Evolutionary conservation across 2,113 vertebrate species (phyloP).

Genomic region (Saguinus midas): DNA sequence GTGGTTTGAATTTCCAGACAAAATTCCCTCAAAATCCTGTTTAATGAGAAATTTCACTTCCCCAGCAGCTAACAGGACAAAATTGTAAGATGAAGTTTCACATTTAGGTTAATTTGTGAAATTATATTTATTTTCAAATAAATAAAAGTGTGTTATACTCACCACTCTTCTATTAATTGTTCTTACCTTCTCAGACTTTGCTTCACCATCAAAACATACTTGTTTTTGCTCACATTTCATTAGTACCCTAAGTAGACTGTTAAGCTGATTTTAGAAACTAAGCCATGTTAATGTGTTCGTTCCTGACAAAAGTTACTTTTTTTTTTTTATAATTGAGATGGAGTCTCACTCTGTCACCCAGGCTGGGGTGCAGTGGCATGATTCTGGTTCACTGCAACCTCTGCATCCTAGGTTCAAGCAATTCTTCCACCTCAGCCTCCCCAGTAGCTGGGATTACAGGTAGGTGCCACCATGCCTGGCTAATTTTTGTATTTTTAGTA

Average conservation of each 20-base stretch:
- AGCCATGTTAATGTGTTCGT: background rate
- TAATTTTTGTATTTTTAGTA: no score
- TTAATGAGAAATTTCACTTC: slow-evolving; percentile 30
- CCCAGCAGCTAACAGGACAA: background rate
- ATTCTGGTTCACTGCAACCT: no score
- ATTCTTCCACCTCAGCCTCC: no score
- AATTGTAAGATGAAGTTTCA: background rate
- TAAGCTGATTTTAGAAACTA: background rate
- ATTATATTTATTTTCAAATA: background rate
- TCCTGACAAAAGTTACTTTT: background rate
- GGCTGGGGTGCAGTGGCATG: no score
- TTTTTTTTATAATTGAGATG: no score
- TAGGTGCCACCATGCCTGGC: no score
- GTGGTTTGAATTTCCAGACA: slow-evolving; percentile 18
- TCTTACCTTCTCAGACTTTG: background rate
- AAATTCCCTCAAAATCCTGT: background rate
- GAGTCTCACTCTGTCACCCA: no score
- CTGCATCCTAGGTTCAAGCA: no score
- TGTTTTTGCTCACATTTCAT: background rate
- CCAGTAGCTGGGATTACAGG: no score
- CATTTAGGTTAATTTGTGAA: background rate
- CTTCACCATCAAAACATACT: background rate
- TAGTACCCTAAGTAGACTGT: background rate
- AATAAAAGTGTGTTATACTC: background rate
- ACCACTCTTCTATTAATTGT: no score